Base-by-base conservation (phyloP, 1,140 invertebrate species). In the Diploscapter pachys region DNA sequence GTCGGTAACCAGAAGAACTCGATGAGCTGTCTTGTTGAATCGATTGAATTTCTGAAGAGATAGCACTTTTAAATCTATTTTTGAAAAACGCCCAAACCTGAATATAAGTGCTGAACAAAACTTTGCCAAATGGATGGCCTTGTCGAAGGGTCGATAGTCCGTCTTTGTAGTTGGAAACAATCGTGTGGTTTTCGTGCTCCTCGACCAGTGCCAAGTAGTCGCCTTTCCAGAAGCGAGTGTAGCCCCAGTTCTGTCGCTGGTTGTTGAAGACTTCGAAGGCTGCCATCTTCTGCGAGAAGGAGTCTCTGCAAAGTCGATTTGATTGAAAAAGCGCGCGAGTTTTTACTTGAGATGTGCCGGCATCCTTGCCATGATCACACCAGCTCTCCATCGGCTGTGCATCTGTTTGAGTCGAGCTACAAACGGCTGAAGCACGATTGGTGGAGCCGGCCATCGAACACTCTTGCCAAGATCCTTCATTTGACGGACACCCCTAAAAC, bases 1-100 rank as follows among this genome's bases (percentile, higher is more conserved):
- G 80, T 96, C 94, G 0, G 95, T 97, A 61, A 98, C 88, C 6
- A 96, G 88, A 64, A 98, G 86, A 4, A 92, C 93, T 64, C 95
- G 89, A 82, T 96, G 93, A 0, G 93, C 91, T 86, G 91, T 89
- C 87, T 97, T 96, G 86, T 94, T 93, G 86, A 91, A 91, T 64
- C 89, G 90, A 85, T 91, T 91, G 3, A 89, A 88, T 86, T 89
- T 78, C 54, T 78, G 80, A 53, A 82, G 81, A 13, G 68, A 66
- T 11, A 62, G 68, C 31, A 59, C 31, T 50, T 54, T 68, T 55
- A 68, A 9, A 54, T 54, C 31, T 6, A 51, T 68, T 68, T 55
- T 52, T 31, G 56, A 48, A 48, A 48, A 8, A 8, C 51, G 51
- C 5, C 5, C 64, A 9, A 64, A 72, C 71, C 56, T 72, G 69